These are phyloP conservation scores for Schrankia costaestrigalis DNA, from an alignment of 2,888 invertebrate species.

Conservation along the genomic window DNA sequence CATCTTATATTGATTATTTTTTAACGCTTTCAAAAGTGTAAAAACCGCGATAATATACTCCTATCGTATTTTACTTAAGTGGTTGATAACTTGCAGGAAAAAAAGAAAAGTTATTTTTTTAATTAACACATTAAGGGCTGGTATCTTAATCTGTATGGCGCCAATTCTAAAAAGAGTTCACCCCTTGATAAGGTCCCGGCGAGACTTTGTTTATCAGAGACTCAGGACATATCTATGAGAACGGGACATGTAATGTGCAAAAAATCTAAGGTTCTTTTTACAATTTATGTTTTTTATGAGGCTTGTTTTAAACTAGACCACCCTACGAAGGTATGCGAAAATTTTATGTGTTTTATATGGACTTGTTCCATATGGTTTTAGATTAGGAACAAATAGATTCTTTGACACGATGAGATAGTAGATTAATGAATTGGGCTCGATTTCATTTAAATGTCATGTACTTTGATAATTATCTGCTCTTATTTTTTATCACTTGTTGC, in stretches of 20 bases:
- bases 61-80: conserved; percentile 65
- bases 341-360: conserved; percentile 4
- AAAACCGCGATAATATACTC: conserved; percentile 62
- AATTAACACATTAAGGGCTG: conserved; percentile 76
- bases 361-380: not conserved
- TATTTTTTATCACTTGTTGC: no score
- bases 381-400: no score
- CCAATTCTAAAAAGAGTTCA: conserved; percentile 71
- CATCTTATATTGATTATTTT: conserved; percentile 46
- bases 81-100: conserved; percentile 62
- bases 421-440: no score
- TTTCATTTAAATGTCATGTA: no score
- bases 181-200: conserved; percentile 69
- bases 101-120: conserved; percentile 67
- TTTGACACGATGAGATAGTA: no score
- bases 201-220: conserved; percentile 68
- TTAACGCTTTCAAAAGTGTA: conserved; percentile 66
- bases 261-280: conserved; percentile 54
- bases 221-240: conserved; percentile 54
- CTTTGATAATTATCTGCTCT: no score
- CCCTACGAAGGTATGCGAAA: conserved; percentile 35
- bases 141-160: conserved; percentile 78
- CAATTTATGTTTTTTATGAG: conserved; percentile 54
- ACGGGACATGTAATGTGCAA: conserved; percentile 63
- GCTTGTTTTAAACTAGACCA: conserved; percentile 54